Evolutionary conservation across 2,797 vertebrate species (phyloP).

Genomic region (Anguilla obscura): DNA sequence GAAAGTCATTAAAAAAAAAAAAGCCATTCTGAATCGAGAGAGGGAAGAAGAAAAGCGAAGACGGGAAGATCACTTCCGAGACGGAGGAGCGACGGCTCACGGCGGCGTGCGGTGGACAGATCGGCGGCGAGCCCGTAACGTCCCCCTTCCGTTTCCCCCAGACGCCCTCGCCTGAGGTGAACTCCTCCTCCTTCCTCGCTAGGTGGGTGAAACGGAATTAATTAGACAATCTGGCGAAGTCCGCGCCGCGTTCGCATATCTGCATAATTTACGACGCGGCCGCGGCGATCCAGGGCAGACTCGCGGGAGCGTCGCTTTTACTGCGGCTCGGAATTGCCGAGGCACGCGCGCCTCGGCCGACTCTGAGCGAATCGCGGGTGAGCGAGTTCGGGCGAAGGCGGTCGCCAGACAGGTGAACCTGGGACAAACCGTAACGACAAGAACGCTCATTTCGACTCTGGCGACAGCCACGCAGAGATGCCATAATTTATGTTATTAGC

Average conservation of each 20-base stretch:
- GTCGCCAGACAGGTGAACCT: neutral
- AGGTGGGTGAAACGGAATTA: slow-evolving; percentile 61
- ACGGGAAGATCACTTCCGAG: neutral
- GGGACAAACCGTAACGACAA: neutral
- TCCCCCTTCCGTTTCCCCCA: slow-evolving; percentile 9
- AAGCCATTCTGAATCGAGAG: neutral
- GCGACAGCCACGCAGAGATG: neutral
- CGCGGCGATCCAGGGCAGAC: slow-evolving; percentile 44
- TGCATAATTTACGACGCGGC: slow-evolving; percentile 57
- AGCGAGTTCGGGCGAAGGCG: neutral
- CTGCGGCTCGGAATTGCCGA: slow-evolving; percentile 39
- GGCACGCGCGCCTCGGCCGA: slow-evolving; percentile 37
- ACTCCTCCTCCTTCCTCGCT: slow-evolving; percentile 46
- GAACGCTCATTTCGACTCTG: neutral
- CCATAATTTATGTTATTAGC: neutral
- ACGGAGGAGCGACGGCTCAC: neutral
- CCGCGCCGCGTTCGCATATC: slow-evolving; percentile 51
- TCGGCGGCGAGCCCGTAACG: neutral
- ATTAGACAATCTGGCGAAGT: slow-evolving; percentile 55
- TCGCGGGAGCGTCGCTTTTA: slow-evolving; percentile 40
- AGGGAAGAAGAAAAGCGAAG: neutral
- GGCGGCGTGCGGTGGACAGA: neutral
- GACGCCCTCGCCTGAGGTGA: slow-evolving; percentile 47
- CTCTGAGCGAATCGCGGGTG: neutral
- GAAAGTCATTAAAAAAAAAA: neutral